Evolutionary conservation across 2,888 invertebrate genomes (phyloP).

Genomic region (Aleiodes alternator): DNA sequence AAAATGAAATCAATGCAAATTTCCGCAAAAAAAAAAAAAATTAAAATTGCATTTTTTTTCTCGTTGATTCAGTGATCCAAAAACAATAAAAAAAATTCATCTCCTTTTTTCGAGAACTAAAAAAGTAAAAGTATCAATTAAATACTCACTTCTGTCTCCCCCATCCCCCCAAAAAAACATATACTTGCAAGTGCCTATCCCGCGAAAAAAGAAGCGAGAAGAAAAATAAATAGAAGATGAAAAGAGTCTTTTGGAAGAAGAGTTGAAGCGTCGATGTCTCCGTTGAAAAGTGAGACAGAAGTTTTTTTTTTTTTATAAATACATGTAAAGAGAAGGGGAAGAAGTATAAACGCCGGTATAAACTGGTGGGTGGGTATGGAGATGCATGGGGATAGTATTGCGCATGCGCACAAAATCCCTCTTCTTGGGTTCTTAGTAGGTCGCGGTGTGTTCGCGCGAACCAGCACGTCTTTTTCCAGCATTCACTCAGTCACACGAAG

Average conservation of each 20-base stretch:
- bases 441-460: constrained; percentile 59
- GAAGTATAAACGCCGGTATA: constrained; percentile 20
- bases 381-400: constrained; percentile 26
- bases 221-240: constrained; percentile 1
- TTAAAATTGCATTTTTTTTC: too few species aligned
- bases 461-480: constrained; percentile 52
- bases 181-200: not conserved
- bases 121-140: too few species aligned
- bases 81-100: too few species aligned
- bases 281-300: constrained; percentile 7
- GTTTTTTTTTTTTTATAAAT: not conserved
- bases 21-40: too few species aligned
- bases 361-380: constrained; percentile 54
- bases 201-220: not conserved
- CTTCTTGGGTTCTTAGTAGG: constrained; percentile 61
- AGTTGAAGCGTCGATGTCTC: constrained; percentile 37
- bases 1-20: too few species aligned
- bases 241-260: not conserved
- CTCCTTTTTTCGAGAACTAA: too few species aligned
- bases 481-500: constrained; percentile 60
- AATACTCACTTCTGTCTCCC: too few species aligned
- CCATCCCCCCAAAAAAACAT: not conserved
- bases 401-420: constrained; percentile 54
- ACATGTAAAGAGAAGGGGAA: constrained; percentile 7
- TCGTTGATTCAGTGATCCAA: too few species aligned